A percentile compares a stretch with the other conserved stretches of the same genome.
Evolutionary conservation across 2,797 vertebrate genomes (phyloP).

Genomic region (Rachycentron canadum): DNA sequence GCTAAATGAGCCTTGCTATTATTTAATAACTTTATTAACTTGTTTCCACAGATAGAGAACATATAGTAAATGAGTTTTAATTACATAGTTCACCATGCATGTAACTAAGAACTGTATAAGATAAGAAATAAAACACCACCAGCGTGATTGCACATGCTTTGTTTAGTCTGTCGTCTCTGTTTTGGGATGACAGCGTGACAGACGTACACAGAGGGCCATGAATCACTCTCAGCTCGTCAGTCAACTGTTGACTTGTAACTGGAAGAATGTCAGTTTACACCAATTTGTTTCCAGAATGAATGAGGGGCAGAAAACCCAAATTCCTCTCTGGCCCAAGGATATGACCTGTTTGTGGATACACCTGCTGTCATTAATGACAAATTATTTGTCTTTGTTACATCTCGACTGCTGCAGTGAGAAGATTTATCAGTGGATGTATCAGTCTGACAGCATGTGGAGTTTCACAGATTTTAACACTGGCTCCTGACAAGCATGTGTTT

Average conservation of each 20-base stretch:
- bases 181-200: constrained; percentile 47
- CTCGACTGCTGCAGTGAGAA: not conserved
- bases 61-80: constrained; percentile 31
- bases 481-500: constrained; percentile 61
- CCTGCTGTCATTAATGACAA: constrained; percentile 18
- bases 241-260: constrained; percentile 39
- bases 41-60: constrained; percentile 29
- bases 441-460: constrained; percentile 28
- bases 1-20: constrained; percentile 34
- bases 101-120: constrained; percentile 12
- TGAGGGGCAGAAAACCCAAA: constrained; percentile 6
- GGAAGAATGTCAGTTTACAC: constrained; percentile 16
- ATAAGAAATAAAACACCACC: constrained; percentile 29
- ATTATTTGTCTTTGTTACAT: constrained; percentile 21
- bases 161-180: constrained; percentile 45
- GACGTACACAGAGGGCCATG: constrained; percentile 36
- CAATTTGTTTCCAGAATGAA: constrained; percentile 33
- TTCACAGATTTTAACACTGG: constrained; percentile 33
- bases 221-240: constrained; percentile 54
- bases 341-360: constrained; percentile 15
- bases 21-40: constrained; percentile 40
- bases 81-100: constrained; percentile 29
- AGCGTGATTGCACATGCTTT: constrained; percentile 40
- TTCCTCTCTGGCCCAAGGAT: constrained; percentile 8
- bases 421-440: constrained; percentile 12